Percentiles rank a stretch among this genome's conserved stretches.
Conservation (phyloP, 2,888 invertebrate genomes). For the Tetheella fluctuosa region DNA sequence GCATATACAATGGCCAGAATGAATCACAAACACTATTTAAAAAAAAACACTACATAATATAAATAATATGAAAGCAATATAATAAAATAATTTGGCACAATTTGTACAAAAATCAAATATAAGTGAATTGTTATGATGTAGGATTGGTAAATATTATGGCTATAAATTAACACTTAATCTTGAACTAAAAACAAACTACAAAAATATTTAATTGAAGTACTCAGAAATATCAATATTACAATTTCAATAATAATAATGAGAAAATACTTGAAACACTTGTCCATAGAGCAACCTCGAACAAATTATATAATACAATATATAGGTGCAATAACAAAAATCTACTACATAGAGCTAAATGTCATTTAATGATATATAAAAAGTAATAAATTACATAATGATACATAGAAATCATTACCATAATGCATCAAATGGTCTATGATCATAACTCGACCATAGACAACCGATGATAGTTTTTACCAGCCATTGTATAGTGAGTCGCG, state of each 20-base stretch:
- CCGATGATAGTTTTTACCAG: conserved; percentile 64
- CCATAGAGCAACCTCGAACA: conserved; percentile 24
- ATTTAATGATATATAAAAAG: conserved; percentile 24
- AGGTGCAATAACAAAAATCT: conserved; percentile 15
- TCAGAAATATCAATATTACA: no score
- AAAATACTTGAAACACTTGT: conserved; percentile 14
- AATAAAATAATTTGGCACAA: neutral
- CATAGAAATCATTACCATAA: conserved; percentile 58
- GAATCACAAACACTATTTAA: conserved; percentile 1
- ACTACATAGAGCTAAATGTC: conserved; percentile 18
- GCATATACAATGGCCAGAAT: conserved; percentile 61
- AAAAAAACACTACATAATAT: neutral
- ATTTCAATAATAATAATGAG: neutral
- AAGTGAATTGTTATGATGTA: no score
- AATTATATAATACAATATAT: conserved; percentile 20
- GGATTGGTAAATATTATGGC: no score
- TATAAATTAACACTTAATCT: no score
- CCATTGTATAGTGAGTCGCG: conserved; percentile 73
- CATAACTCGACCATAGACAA: conserved; percentile 70
- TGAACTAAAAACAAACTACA: no score
- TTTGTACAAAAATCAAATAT: neutral
- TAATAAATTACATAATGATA: conserved; percentile 23
- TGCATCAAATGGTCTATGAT: conserved; percentile 48
- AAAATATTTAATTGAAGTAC: no score
- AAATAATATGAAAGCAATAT: neutral